Percentiles rank a stretch among this genome's conserved stretches.
Evolutionary conservation across 2,888 invertebrate species (phyloP).

Genomic region (Leucophenga maculata): DNA sequence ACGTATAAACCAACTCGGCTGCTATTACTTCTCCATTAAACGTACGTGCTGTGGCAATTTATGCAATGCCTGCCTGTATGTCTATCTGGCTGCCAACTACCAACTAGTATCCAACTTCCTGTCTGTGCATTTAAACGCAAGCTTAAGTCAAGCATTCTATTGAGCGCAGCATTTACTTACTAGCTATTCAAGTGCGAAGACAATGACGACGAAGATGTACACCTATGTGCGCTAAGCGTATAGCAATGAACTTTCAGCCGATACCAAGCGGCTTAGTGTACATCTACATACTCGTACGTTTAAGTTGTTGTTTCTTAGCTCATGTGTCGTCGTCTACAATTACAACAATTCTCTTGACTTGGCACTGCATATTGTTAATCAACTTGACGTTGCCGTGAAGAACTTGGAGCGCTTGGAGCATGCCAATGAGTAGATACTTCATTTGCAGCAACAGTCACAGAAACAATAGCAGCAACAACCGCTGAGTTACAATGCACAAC

Average conservation of each 20-base stretch:
- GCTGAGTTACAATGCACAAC: slow-evolving; percentile 20
- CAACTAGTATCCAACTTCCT: neutral
- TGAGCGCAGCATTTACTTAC: no score
- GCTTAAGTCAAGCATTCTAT: no score
- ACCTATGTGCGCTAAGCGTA: neutral
- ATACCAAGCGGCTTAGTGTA: neutral
- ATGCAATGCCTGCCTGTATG: neutral
- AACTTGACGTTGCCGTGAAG: slow-evolving; percentile 1
- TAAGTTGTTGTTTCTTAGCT: neutral
- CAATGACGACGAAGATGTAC: neutral
- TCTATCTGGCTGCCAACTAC: neutral
- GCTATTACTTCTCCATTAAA: neutral
- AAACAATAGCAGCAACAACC: slow-evolving; percentile 4
- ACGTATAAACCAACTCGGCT: neutral
- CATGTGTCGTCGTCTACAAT: neutral
- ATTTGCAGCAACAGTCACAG: slow-evolving; percentile 7
- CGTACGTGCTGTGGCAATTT: slow-evolving; percentile 8
- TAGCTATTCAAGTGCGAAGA: no score
- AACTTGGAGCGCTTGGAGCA: neutral
- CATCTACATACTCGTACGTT: no score
- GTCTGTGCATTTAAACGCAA: neutral
- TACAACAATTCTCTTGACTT: neutral
- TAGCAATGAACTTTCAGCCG: neutral
- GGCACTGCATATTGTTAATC: slow-evolving; percentile 16
- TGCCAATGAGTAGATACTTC: slow-evolving; percentile 3